Conservation (phyloP, 23 tunicate species). For the Pegea sp. region DNA sequence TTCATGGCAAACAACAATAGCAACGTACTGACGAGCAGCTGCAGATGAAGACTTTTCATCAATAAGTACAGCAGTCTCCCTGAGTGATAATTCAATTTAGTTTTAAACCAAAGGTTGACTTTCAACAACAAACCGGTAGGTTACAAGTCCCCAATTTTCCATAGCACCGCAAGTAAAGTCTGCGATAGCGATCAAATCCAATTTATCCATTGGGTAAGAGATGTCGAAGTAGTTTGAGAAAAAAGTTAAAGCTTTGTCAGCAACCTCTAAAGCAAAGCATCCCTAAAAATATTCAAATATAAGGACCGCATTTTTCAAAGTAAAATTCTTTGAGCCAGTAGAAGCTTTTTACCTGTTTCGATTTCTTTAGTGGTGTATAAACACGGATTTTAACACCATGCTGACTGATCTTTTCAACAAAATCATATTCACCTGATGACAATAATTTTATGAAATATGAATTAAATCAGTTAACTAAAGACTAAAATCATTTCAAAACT, state of each 20-base stretch:
- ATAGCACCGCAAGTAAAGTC: slow-evolving; percentile 94
- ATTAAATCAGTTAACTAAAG: too few species aligned
- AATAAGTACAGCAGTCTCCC: slow-evolving; percentile 76
- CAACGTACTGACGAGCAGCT: slow-evolving; percentile 78
- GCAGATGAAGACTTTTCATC: slow-evolving; percentile 77
- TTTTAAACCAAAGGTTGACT: too few species aligned
- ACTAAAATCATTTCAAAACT: too few species aligned
- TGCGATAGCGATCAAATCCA: slow-evolving; percentile 94
- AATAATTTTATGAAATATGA: too few species aligned
- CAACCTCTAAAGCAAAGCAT: slow-evolving; percentile 72
- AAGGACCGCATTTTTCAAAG: too few species aligned
- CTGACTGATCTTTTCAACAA: slow-evolving; percentile 24
- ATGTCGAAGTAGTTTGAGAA: slow-evolving; percentile 88
- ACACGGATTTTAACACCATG: slow-evolving; percentile 70
- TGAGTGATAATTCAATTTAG: too few species aligned
- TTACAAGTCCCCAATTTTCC: slow-evolving; percentile 99
- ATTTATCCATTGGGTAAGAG: slow-evolving; percentile 81
- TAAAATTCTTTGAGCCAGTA: too few species aligned
- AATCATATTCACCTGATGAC: slow-evolving; percentile 69
- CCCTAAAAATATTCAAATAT: slow-evolving; percentile 23
- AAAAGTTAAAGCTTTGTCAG: slow-evolving; percentile 52
- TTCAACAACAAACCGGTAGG: too few species aligned
- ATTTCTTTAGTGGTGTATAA: slow-evolving; percentile 67
- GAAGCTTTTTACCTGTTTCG: slow-evolving; percentile 20
- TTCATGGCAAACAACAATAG: slow-evolving; percentile 91